Conservation (phyloP, 2,113 vertebrate genomes). For the Nymphicus hollandicus region DNA sequence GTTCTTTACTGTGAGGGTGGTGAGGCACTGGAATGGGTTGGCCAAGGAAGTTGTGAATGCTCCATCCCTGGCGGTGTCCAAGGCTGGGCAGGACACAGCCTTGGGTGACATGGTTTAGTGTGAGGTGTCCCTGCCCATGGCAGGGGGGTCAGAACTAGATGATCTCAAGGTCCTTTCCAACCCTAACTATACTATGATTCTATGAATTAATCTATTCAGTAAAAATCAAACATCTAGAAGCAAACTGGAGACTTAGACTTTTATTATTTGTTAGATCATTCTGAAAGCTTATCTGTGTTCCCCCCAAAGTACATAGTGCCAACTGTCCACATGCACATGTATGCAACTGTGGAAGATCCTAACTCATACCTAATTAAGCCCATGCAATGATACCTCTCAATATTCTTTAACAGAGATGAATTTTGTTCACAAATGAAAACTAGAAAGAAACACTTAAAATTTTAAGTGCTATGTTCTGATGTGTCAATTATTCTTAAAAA, state of each 20-base stretch:
- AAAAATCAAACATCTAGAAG: neutral
- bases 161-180: too few relatives aligned
- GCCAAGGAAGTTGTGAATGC: too few relatives aligned
- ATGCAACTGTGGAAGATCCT: neutral
- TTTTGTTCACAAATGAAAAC: neutral
- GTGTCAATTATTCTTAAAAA: neutral
- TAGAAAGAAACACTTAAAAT: neutral
- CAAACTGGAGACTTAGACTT: neutral
- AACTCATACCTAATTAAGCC: neutral
- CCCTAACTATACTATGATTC: too few relatives aligned
- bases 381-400: neutral
- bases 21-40: too few relatives aligned
- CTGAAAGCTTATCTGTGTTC: neutral
- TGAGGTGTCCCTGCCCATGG: too few relatives aligned
- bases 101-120: too few relatives aligned
- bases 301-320: neutral
- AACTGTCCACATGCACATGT: neutral
- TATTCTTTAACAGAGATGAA: neutral
- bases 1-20: too few relatives aligned
- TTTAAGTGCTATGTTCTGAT: neutral
- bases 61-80: too few relatives aligned
- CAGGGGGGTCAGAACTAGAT: too few relatives aligned
- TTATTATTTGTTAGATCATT: neutral
- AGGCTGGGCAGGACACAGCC: too few relatives aligned
- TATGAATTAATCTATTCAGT: neutral